Percentiles rank a stretch among this genome's conserved stretches.
phyloP scores from a whole-genome alignment of 2,113 vertebrate species.

The Scophthalmus maximus region DNA sequence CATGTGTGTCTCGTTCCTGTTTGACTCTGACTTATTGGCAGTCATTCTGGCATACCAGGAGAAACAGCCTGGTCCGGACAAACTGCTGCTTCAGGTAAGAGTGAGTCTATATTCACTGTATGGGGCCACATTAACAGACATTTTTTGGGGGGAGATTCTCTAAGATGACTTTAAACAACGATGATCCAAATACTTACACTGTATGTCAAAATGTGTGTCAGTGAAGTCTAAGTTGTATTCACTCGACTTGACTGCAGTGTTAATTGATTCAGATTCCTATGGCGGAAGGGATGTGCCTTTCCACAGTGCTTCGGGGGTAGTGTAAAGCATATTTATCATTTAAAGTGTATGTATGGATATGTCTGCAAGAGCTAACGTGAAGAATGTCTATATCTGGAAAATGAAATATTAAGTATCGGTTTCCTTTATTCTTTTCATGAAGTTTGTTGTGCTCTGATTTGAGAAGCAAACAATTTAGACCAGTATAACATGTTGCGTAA shows the following conservation, averaged over 20 bases:
- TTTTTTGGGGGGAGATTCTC: neutral
- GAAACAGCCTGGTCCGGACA: neutral
- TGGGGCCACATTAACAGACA: too few relatives aligned
- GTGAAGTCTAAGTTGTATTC: too few relatives aligned
- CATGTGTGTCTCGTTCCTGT: slow-evolving; percentile 50
- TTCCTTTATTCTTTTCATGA: neutral
- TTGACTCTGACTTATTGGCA: slow-evolving; percentile 36
- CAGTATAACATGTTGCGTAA: neutral
- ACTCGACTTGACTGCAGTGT: too few relatives aligned
- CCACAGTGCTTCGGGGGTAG: neutral
- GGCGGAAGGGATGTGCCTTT: too few relatives aligned
- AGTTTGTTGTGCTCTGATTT: neutral
- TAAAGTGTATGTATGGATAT: neutral
- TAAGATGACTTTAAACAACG: too few relatives aligned
- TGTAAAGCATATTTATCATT: neutral
- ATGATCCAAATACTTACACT: too few relatives aligned
- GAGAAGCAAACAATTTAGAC: neutral
- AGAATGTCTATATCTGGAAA: neutral
- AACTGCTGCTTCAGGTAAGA: slow-evolving; percentile 52
- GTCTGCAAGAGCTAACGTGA: neutral
- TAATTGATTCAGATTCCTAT: too few relatives aligned
- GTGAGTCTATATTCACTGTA: too few relatives aligned
- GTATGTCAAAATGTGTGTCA: too few relatives aligned
- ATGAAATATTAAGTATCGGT: neutral
- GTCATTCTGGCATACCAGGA: neutral